Base-by-base conservation (phyloP, 2,113 vertebrate genomes). In the Mus pahari region DNA sequence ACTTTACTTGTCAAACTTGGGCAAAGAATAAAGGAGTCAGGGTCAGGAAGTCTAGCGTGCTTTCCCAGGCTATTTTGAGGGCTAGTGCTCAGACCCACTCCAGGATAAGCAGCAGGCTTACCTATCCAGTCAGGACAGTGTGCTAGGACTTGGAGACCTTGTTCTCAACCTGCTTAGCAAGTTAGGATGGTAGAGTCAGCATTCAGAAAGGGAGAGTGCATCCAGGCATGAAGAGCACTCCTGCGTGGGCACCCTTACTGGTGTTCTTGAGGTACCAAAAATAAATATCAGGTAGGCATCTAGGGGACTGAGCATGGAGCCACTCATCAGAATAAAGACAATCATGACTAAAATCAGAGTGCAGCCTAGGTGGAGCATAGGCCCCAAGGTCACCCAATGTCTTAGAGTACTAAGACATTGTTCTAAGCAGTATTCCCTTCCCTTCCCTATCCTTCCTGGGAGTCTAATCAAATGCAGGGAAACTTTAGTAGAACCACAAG, bases 391-490 rank as follows among this genome's bases (percentile, higher is more conserved):
- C 82, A 36, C 33, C 22, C 12, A 70, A 28, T 8, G 28, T 17
- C 60, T 13, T 5, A 2, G 39, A 4, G 17, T 31, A 4, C 24
- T n/a, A n/a, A n/a, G n/a, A 9, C 12, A 3, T 1, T 16, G 33
- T 55, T 19, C 45, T 22, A 10, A 31, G 50, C 58, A 42, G 22
- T 26, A 78, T 28, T 39, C 5, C 16, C 1, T 3, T 8, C 22
- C 11, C 2, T 1, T 33, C 12, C 39, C 33, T 7, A 28, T 19
- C 31, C 7, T 17, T 70, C 50, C 4, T 39, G n/a, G 58, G 14
- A 62, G 48, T 28, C 22, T 75, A 45, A 48, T 48, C 48, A 50
- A 4, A 3, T 16, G 33, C 19, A 62, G 42, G 58, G 3, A 62
- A 60, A 28, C 26, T 10, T 48, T 28, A 39, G 9, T 8, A 36